Base-by-base conservation (phyloP, 2,888 invertebrate genomes). In the Imbricaverruca yamaguchii region DNA sequence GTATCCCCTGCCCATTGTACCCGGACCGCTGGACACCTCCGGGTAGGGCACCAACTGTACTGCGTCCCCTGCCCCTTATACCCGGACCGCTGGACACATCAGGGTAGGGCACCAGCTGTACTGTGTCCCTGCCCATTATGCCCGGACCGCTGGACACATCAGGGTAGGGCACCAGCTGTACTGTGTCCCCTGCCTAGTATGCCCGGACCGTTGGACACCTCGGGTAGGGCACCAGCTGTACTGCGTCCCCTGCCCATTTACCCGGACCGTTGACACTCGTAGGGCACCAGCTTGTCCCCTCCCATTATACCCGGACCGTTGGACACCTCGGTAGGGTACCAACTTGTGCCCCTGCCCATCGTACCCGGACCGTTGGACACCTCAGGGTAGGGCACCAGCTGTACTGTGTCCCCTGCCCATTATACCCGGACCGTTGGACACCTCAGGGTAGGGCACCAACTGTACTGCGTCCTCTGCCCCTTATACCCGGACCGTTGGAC, bases 271-370 rank as follows among this genome's bases (percentile, higher is more conserved):
- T n/a, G n/a, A n/a, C n/a, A n/a, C n/a, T n/a, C n/a, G n/a, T n/a
- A n/a, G n/a, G n/a, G n/a, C n/a, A n/a, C n/a, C n/a, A n/a, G n/a
- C n/a, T n/a, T n/a, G n/a, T n/a, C n/a, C n/a, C n/a, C n/a, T n/a
- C n/a, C n/a, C n/a, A n/a, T n/a, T n/a, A 4, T 39, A 39, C 39
- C 39, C 39, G 39, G 57, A 15, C 55, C 7, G 56, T 23, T 7
- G 79, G n/a, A 21, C 57, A 79, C 25, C 79, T 79, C 23, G 79
- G 79, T 79, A 23, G 53, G 79, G 39, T 4, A 39, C 39, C 39
- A 39, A 39, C 39, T 39, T 39, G 39, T 39, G 39, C 39, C 39
- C 39, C 39, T 39, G 39, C 39, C 39, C 39, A 39, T 39, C 39
- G 39, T 39, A 39, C 39, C 39, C 39, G 39, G 57, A 15, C 55